Evolutionary conservation across 2,888 invertebrate genomes (phyloP).

Genomic region (Ptilodon capucinus): DNA sequence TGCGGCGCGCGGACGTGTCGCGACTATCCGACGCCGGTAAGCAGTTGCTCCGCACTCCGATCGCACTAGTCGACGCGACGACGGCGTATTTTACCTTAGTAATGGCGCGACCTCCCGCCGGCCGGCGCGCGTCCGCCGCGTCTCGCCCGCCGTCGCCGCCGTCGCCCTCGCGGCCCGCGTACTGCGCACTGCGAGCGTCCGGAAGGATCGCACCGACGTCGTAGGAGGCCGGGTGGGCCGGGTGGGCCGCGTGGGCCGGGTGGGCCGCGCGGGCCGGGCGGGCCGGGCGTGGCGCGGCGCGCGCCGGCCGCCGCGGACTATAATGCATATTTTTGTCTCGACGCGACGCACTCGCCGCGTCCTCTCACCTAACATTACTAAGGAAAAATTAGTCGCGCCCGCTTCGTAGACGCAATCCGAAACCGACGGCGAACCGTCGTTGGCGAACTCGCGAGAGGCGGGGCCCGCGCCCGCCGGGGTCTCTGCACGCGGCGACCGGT

Average conservation of each 20-base stretch:
- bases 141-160: background rate
- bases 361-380: conserved; percentile 71
- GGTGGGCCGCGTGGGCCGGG: conserved; percentile 12
- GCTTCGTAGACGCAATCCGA: conserved; percentile 53
- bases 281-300: conserved; percentile 8
- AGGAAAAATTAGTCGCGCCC: conserved; percentile 76
- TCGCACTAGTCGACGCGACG: conserved; percentile 48
- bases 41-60: conserved; percentile 47
- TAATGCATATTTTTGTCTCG: conserved; percentile 79
- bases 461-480: background rate
- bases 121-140: conserved; percentile 17
- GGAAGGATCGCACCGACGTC: no score
- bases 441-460: background rate
- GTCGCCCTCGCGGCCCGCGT: background rate
- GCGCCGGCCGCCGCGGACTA: conserved; percentile 40
- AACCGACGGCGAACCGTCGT: conserved; percentile 42
- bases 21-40: conserved; percentile 57
- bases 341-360: conserved; percentile 36
- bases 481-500: background rate
- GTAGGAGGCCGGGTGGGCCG: background rate
- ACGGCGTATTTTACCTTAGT: conserved; percentile 76
- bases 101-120: conserved; percentile 53
- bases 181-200: background rate
- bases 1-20: conserved; percentile 44
- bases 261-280: background rate